Conservation (phyloP, 2,113 vertebrate species). For the Scytalopus superciliaris region DNA sequence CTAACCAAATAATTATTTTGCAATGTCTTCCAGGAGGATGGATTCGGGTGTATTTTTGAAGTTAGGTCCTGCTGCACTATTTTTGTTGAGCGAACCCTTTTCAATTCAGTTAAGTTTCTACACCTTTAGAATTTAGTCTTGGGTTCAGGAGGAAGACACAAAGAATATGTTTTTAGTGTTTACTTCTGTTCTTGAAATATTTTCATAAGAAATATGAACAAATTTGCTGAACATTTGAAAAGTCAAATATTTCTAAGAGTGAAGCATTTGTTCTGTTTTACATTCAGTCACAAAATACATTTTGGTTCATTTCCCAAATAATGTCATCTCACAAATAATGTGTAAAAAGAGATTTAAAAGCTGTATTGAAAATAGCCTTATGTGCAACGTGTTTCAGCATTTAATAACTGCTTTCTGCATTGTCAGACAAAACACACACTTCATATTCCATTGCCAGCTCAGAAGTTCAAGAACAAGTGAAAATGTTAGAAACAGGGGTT, state of each 20-base stretch:
- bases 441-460: not conserved
- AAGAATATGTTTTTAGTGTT: not conserved
- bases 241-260: not conserved
- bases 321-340: not conserved
- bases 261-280: not conserved
- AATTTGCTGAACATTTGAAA: not conserved
- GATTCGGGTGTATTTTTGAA: not conserved
- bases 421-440: not conserved
- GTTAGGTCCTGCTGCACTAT: not conserved
- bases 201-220: not conserved
- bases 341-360: not conserved
- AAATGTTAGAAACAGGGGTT: not conserved
- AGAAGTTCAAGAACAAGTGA: constrained; percentile 31
- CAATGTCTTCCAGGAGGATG: not conserved
- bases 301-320: not conserved
- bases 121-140: not conserved
- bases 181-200: not conserved
- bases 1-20: not conserved
- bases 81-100: not conserved
- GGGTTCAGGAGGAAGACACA: not conserved
- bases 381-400: not conserved
- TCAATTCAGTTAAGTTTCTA: not conserved
- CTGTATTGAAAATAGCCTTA: not conserved
- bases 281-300: not conserved
- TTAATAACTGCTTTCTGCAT: not conserved